Evolutionary conservation across 2,113 vertebrate species (phyloP), one percentile per base, ranked within the genome.

Genomic region (Syngnathus typhle): DNA sequence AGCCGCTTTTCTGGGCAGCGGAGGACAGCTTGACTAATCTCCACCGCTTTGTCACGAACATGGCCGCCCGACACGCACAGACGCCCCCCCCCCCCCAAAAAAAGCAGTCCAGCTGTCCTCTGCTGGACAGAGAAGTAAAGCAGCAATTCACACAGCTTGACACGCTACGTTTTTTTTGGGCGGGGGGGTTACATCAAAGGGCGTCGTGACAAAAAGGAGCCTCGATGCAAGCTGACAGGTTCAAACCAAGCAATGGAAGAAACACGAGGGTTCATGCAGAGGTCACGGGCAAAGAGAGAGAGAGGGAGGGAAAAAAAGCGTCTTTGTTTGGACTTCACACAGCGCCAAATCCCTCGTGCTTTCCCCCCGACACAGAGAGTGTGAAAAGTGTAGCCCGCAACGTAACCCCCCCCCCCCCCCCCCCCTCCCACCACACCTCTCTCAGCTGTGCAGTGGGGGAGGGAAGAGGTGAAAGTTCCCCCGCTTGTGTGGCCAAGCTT

Each of bases 321-420:
- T 72, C 81, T 88, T 82, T 84, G 84, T 89, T 84, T 83, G 63
- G 58, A 76, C 81, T 83, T 85, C 83, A 81, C 82, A 81, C 82
- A 55, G 83, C 72, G 68, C 64, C 43, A 74, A 79, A 80, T 79
- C 80, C 76, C 81, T 65, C 0, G 37, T 32, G 73, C 27, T 27
- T 64, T 49, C 68, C 59, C 68, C 19, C 37, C 38, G n/a, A 65
- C 70, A 64, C 63, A 9, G 55, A 69, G 76, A 73, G 80, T 81
- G 86, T 60, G 78, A 85, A 82, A 83, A 83, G 71, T 75, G 68
- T 60, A 62, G 41, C 64, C 37, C 74, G 18, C 74, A 44, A 69
- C 43, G 67, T 80, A 75, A 78, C 77, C 69, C 74, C 62, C 76
- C 77, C 69, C 7, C 64, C 69, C 7, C 64, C 71, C 59, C 76